phyloP scores from a whole-genome alignment of 2,888 invertebrate genomes.

The Caenorhabditis sp. region DNA sequence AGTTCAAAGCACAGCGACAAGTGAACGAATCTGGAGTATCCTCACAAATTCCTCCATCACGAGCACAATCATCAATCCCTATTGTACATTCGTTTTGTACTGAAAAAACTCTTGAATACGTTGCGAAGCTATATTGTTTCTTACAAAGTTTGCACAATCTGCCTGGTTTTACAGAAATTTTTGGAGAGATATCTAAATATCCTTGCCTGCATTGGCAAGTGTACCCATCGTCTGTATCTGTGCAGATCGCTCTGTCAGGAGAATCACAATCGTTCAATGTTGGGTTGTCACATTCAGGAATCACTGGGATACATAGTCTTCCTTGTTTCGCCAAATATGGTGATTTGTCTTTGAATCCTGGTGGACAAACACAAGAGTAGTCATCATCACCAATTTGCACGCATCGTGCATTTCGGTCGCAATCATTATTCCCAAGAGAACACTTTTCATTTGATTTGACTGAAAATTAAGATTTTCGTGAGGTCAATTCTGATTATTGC shows the following conservation, averaged over 20 bases:
- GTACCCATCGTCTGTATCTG: conserved; percentile 81
- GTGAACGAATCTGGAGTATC: conserved; percentile 82
- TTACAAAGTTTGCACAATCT: conserved; percentile 82
- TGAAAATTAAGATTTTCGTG: conserved; percentile 35
- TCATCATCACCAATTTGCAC: conserved; percentile 78
- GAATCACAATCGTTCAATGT: conserved; percentile 80
- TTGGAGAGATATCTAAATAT: conserved; percentile 82
- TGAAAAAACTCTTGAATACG: too few relatives aligned
- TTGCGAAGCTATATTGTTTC: too few relatives aligned
- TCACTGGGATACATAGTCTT: conserved; percentile 74
- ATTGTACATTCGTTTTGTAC: conserved; percentile 80
- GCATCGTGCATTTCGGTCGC: conserved; percentile 82
- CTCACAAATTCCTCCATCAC: conserved; percentile 82
- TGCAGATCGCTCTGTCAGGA: conserved; percentile 79
- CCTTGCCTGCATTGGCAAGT: conserved; percentile 77
- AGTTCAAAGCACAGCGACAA: conserved; percentile 81
- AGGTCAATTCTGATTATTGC: not conserved
- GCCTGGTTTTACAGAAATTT: conserved; percentile 77
- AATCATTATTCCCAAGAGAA: conserved; percentile 79
- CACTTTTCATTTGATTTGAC: conserved; percentile 79
- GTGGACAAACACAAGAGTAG: conserved; percentile 80
- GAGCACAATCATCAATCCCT: conserved; percentile 75
- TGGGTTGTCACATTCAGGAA: conserved; percentile 81
- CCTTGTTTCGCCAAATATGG: conserved; percentile 72
- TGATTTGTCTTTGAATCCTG: conserved; percentile 77